Percentiles rank a stretch among this genome's conserved stretches.
Evolutionary conservation across 30 jellyfish, hydroid and myxozoan species (phyloP).

Genomic region (Turritopsis rubra): DNA sequence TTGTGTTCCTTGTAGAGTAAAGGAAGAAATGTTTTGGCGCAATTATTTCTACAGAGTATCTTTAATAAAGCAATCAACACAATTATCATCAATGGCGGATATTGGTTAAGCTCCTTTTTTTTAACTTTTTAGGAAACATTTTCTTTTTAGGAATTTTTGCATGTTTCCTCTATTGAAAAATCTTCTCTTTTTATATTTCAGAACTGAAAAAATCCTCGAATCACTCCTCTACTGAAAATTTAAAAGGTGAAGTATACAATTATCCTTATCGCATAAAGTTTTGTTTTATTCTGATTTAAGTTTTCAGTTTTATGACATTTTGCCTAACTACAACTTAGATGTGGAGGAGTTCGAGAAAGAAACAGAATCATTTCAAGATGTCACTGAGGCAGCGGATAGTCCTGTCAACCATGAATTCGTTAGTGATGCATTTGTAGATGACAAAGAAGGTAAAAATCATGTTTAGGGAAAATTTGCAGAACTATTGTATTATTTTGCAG

Average conservation of each 20-base stretch:
- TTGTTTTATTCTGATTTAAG: too few species aligned
- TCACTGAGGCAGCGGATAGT: constrained; percentile 22
- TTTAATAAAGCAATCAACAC: constrained; percentile 88
- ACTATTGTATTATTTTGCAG: too few species aligned
- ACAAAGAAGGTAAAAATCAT: constrained; percentile 14
- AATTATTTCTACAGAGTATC: constrained; percentile 93
- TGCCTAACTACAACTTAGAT: too few species aligned
- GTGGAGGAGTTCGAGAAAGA: neutral
- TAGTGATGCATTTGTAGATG: constrained; percentile 29
- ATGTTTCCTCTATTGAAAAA: too few species aligned
- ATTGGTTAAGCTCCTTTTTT: constrained; percentile 34
- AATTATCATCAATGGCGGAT: constrained; percentile 77
- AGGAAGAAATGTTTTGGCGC: constrained; percentile 89
- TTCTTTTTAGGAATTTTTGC: neutral
- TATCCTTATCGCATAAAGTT: neutral
- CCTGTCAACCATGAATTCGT: constrained; percentile 29
- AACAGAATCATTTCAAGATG: neutral
- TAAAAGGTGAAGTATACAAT: neutral
- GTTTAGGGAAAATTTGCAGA: too few species aligned
- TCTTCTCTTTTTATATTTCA: neutral
- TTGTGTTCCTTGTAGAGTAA: constrained; percentile 52
- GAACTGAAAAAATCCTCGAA: neutral
- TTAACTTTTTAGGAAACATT: neutral
- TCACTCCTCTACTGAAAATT: neutral
- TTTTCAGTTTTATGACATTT: too few species aligned